Base-by-base conservation (phyloP, 1,140 invertebrate genomes). In the Drosophila neocordata region DNA sequence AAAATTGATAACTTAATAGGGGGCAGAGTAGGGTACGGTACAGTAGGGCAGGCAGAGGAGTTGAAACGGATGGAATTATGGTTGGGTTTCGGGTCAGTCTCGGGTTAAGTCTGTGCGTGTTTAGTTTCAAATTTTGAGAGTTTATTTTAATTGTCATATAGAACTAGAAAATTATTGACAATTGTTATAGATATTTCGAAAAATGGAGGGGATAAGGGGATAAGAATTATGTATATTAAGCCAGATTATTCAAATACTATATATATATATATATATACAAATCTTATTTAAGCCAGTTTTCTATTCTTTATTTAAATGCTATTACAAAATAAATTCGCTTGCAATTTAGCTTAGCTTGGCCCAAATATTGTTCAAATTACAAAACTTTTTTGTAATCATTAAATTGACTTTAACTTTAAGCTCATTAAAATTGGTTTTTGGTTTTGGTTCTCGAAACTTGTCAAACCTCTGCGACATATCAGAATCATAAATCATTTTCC, bases 1-100 rank as follows among this genome's bases (percentile, higher is more conserved):
- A 75, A 79, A 79, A 79, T 66, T 79, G 66, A 79, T 79, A 79
- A 63, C 77, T 75, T 79, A 79, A 79, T 79, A 62, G 24, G 37
- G 18, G 38, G 38, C 34, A 22, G 12, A 12, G 41, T 4, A 69
- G 65, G 34, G 0, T 4, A 27, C n/a, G n/a, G n/a, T n/a, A n/a
- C n/a, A n/a, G n/a, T n/a, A n/a, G n/a, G n/a, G n/a, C n/a, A n/a
- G n/a, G n/a, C n/a, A n/a, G n/a, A n/a, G n/a, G 7, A 2, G 58
- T 8, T 9, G n/a, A 20, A 38, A 34, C n/a, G 18, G 20, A 27
- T 15, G 18, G 20, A 35, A 44, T 58, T 73, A 63, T 73, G 41
- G 41, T 48, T 48, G 15, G 41, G 7, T 13, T 15, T 18, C 15
- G 41, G 41, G 41, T 48, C 41, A 48, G 41, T 2, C 2, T 24